A percentile compares a stretch with the other conserved stretches of the same genome.
Conservation (phyloP, 2,797 vertebrate species). For the Numenius phaeopus region DNA sequence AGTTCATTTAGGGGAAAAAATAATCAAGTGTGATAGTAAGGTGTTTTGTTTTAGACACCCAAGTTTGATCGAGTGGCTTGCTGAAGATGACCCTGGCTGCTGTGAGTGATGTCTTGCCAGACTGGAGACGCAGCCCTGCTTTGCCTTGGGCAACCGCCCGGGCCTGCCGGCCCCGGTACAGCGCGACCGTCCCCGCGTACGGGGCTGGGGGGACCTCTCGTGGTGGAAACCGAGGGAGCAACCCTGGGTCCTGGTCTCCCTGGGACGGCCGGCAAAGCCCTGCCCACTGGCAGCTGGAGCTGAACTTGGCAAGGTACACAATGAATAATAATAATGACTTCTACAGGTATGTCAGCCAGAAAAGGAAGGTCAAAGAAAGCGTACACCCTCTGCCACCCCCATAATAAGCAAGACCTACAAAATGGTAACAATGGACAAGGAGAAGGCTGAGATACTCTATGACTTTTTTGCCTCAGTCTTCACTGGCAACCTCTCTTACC, state of each 20-base stretch:
- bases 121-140: neutral
- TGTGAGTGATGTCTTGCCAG: rapidly evolving
- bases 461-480: too few relatives aligned
- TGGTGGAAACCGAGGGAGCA: neutral
- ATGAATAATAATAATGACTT: neutral
- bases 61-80: rapidly evolving
- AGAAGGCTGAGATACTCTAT: too few relatives aligned
- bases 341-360: neutral
- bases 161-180: neutral
- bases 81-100: rapidly evolving
- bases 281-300: neutral
- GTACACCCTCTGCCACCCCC: too few relatives aligned
- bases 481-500: neutral
- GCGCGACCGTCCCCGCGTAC: neutral
- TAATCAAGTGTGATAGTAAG: neutral
- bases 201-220: conserved; percentile 20
- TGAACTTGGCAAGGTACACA: neutral
- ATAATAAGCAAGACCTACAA: neutral
- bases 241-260: rapidly evolving
- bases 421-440: neutral
- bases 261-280: rapidly evolving
- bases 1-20: rapidly evolving
- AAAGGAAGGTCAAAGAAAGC: neutral
- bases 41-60: neutral
- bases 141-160: neutral